phyloP scores from a whole-genome alignment of 2,113 vertebrate genomes.

The Psammodynastes pulverulentus region DNA sequence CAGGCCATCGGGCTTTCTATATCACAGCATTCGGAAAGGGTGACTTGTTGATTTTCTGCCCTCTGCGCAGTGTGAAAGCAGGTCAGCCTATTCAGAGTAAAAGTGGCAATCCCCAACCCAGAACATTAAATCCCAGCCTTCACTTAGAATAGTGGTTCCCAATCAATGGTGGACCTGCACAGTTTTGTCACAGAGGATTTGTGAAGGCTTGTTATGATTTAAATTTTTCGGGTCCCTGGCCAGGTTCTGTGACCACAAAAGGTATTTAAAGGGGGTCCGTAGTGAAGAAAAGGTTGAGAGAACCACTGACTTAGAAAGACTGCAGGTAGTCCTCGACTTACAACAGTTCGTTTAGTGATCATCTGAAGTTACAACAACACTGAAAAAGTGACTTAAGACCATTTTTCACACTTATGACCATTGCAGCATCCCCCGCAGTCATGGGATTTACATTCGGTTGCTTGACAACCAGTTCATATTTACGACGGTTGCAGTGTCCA shows the following conservation, averaged over 20 bases:
- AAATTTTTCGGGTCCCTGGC: not conserved
- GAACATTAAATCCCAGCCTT: not conserved
- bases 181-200: not conserved
- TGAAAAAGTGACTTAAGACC: too few relatives aligned
- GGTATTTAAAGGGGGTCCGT: not conserved
- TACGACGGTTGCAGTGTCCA: too few relatives aligned
- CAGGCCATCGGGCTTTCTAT: not conserved
- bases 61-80: not conserved
- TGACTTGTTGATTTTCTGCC: not conserved
- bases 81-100: not conserved
- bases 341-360: too few relatives aligned
- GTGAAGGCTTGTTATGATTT: not conserved
- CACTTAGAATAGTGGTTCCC: not conserved
- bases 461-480: too few relatives aligned
- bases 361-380: too few relatives aligned
- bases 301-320: not conserved
- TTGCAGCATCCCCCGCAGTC: too few relatives aligned
- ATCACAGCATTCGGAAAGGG: not conserved
- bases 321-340: too few relatives aligned
- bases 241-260: too few relatives aligned
- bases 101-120: not conserved
- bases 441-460: too few relatives aligned
- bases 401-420: too few relatives aligned
- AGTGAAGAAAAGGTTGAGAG: not conserved
- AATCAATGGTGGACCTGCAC: not conserved